These are phyloP conservation scores for Tupiocoris notatus DNA, from an alignment of 2,888 invertebrate species.

Conservation along the genomic window DNA sequence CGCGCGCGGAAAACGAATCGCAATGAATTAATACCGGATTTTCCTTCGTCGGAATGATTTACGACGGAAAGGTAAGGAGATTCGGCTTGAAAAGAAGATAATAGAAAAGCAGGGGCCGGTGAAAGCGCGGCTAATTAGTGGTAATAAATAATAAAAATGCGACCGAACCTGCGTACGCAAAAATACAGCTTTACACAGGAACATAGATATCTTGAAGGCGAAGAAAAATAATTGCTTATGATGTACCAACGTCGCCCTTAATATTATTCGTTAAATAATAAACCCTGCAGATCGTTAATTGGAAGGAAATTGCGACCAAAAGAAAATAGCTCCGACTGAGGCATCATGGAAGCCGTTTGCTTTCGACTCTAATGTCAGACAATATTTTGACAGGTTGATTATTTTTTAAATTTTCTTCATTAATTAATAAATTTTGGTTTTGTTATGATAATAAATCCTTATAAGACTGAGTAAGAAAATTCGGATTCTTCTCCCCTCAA, in stretches of 20 bases:
- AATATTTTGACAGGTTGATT: too few species aligned
- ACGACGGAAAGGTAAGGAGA: slow-evolving; percentile 9
- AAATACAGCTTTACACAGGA: background rate
- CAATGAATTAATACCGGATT: slow-evolving; percentile 17
- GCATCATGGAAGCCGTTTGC: too few species aligned
- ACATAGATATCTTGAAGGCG: background rate
- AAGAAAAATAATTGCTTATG: background rate
- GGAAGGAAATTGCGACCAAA: background rate
- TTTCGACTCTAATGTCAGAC: too few species aligned
- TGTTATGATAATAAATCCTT: too few species aligned
- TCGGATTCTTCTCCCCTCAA: too few species aligned
- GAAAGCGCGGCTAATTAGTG: slow-evolving; percentile 21
- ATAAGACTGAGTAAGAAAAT: too few species aligned
- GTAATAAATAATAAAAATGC: slow-evolving; percentile 22
- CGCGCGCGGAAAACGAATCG: slow-evolving; percentile 9
- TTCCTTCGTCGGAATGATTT: slow-evolving; percentile 1
- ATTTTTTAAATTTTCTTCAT: too few species aligned
- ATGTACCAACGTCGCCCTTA: background rate
- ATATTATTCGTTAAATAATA: slow-evolving; percentile 12
- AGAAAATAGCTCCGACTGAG: too few species aligned
- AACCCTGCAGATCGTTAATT: slow-evolving; percentile 18
- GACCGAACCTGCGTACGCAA: slow-evolving; percentile 16
- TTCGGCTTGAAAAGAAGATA: slow-evolving; percentile 5
- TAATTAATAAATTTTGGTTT: too few species aligned
- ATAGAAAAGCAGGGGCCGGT: background rate